Percentiles rank a stretch among this genome's conserved stretches.
These are phyloP conservation scores for Neomorphus geoffroyi DNA, from an alignment of 2,797 vertebrate genomes.

Conservation along the genomic window DNA sequence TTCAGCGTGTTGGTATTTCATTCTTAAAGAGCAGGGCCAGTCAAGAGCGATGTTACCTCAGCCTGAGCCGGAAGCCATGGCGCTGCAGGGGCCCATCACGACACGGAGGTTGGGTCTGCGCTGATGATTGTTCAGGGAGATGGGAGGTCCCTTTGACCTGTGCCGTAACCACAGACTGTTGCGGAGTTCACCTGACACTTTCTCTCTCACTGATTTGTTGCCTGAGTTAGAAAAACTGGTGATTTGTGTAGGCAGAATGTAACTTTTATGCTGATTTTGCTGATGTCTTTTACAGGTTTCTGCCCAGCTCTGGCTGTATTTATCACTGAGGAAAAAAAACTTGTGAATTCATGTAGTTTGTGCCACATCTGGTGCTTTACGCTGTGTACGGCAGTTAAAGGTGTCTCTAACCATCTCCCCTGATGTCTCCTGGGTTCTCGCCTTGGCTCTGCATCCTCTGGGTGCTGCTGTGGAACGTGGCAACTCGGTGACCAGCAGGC, in stretches of 20 bases:
- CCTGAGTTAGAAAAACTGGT: not conserved
- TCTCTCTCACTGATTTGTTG: not conserved
- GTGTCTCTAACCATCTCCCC: not conserved
- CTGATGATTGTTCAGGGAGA: too few species aligned
- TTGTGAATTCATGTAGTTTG: not conserved
- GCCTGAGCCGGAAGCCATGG: not conserved
- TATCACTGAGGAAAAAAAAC: not conserved
- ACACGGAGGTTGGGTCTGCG: not conserved
- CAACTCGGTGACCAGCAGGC: not conserved
- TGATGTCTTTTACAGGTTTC: not conserved
- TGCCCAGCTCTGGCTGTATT: not conserved
- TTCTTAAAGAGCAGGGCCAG: not conserved
- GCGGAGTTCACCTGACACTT: not conserved
- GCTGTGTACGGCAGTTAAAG: not conserved
- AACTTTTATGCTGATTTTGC: not conserved
- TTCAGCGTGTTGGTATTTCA: fast-evolving
- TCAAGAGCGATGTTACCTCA: not conserved
- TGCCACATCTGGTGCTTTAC: not conserved
- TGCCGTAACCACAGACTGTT: not conserved
- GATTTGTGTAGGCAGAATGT: not conserved
- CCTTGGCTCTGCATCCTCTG: not conserved
- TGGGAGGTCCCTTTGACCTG: not conserved
- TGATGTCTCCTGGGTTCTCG: not conserved
- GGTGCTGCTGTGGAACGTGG: not conserved
- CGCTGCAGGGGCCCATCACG: not conserved